Evolutionary conservation across 2,113 vertebrate genomes (phyloP).

Genomic region (Nettapus auritus): DNA sequence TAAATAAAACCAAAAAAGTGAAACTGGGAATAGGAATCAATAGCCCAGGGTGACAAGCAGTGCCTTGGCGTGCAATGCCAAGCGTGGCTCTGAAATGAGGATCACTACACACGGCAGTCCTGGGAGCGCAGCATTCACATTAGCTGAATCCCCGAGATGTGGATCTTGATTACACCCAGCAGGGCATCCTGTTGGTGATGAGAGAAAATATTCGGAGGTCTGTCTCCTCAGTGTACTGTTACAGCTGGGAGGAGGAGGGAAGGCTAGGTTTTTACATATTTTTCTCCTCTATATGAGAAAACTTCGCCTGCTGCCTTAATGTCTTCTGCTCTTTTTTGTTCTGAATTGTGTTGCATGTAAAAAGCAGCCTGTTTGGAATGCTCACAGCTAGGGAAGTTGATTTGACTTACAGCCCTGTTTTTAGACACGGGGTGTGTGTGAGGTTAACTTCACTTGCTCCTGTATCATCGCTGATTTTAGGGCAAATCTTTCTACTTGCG

Average conservation of each 20-base stretch:
- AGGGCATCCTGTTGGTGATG: constrained; percentile 72
- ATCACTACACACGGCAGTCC: not conserved
- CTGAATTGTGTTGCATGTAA: too few relatives aligned
- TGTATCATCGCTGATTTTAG: not conserved
- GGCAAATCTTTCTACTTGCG: not conserved
- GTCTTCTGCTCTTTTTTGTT: not conserved
- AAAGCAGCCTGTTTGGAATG: not conserved
- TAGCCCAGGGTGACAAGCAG: not conserved
- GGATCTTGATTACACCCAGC: constrained; percentile 77
- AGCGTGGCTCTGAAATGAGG: not conserved
- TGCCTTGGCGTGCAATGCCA: not conserved
- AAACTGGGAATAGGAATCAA: not conserved
- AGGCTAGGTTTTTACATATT: not conserved
- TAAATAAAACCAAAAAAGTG: not conserved
- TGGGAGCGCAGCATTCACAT: not conserved
- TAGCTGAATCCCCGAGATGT: constrained; percentile 20
- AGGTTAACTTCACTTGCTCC: not conserved
- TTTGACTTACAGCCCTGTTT: not conserved
- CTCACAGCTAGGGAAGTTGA: not conserved
- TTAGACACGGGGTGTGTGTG: not conserved
- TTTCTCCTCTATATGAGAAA: not conserved
- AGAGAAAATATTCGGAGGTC: constrained; percentile 64
- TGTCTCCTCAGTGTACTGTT: constrained; percentile 55
- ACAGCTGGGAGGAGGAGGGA: not conserved
- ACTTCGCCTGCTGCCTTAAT: not conserved